Evolutionary conservation across 2,797 vertebrate species (phyloP).

Genomic region (Lepus townsendii): DNA sequence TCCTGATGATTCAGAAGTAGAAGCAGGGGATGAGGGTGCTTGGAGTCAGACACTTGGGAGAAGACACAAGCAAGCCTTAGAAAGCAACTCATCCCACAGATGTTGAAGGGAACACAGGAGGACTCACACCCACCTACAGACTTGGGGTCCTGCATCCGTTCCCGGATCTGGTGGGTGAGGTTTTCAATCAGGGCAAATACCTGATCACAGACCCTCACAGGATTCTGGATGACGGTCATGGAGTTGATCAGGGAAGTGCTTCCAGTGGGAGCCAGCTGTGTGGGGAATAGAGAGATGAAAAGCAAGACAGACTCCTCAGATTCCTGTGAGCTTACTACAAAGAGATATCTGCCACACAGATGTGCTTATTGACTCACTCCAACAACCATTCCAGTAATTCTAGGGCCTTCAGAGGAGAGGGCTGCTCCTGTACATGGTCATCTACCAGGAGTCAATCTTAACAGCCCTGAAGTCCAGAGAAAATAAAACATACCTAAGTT

Average conservation of each 20-base stretch:
- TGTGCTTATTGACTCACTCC: background rate
- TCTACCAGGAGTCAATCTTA: background rate
- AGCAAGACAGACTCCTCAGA: background rate
- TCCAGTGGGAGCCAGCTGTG: constrained; percentile 96
- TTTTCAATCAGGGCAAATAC: constrained; percentile 97
- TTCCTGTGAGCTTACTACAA: background rate
- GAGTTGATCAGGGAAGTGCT: constrained; percentile 95
- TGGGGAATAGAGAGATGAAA: constrained; percentile 52
- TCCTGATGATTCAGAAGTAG: background rate
- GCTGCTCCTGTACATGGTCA: background rate
- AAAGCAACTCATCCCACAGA: constrained; percentile 8
- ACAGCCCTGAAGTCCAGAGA: constrained; percentile 22
- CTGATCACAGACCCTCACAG: constrained; percentile 94
- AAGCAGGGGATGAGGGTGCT: constrained; percentile 7
- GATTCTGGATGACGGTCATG: constrained; percentile 96
- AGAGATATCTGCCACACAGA: background rate
- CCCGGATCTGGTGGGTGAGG: constrained; percentile 96
- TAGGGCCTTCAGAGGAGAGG: background rate
- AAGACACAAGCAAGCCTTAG: background rate
- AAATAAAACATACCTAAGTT: constrained; percentile 48
- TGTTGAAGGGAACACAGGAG: background rate
- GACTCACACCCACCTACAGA: constrained; percentile 92
- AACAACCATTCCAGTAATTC: background rate
- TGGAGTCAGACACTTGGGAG: background rate
- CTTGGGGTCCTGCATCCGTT: constrained; percentile 96